Base-by-base conservation (phyloP, 2,113 vertebrate genomes). In the Bubo blakistoni region DNA sequence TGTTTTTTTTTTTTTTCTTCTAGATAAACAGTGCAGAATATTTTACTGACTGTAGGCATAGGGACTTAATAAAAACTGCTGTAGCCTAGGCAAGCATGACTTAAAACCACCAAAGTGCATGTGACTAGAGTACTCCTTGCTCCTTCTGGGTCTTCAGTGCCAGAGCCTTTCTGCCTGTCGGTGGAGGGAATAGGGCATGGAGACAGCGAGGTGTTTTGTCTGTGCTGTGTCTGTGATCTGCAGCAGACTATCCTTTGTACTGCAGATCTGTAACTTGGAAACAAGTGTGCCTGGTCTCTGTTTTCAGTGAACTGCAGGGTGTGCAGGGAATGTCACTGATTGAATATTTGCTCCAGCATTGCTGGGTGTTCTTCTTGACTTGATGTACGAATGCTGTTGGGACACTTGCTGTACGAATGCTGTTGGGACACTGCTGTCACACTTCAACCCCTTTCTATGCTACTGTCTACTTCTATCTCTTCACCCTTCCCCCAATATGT, bases 401-500 rank as follows among this genome's bases (percentile, higher is more conserved):
- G 74, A 52, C 17, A 3, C 22, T 70, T 88, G 54, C 40, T 49
- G 20, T 54, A 29, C 7, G 6, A 32, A 5, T 32, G 32, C 44
- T 52, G 44, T 38, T 44, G 42, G 80, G 74, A 52, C 17, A 3
- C 22, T 70, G 44, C 69, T 83, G 58, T 25, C n/a, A 27, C 5
- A 11, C 10, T 83, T 54, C 24, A 57, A 5, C 15, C 44, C 20
- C 16, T 47, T 70, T 63, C 32, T 77, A 9, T 42, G 32, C 62
- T 38, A 30, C 15, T 62, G 4, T 12, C 24, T 8, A 1, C 2
- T 44, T 47, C 36, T 66, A 18, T 57, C 17, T 73, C 17, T 29
- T 38, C 6, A 1, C 5, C 5, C 6, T 63, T 29, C 17, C 12
- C 5, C 7, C 16, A 19, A 0, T 7, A 38, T 7, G 3, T 2